Evolutionary conservation across 2,888 invertebrate species (phyloP), one percentile per base, ranked within the genome.

Genomic region (Diplolepis rosae): DNA sequence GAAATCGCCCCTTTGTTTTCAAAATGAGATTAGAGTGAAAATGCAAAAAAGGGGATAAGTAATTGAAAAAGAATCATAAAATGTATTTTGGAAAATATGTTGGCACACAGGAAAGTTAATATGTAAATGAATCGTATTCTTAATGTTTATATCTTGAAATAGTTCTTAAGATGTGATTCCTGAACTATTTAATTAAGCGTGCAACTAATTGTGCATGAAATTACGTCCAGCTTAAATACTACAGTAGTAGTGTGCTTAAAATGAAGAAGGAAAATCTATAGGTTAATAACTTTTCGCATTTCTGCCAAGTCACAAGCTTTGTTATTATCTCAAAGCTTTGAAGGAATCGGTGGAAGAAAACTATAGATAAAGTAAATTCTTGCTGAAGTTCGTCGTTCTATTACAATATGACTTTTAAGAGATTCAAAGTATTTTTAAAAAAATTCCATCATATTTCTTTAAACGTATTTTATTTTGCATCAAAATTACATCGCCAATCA

Each of bases 251-350:
- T n/a, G 18, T 22, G 1, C 18, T 48, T 32, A 32, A 32, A 32
- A 32, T 3, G 4, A 2, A 22, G 22, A 2, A 48, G 9, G 22
- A 22, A 22, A 48, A 48, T 22, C 1, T 48, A 11, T 9, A 48
- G 22, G 15, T n/a, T 4, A 22, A 48, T 48, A 48, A 48, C 22
- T 54, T 30, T 22, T 1, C 35, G 22, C 18, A 56, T 56, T 56
- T 56, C 22, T 13, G 6, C 39, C 27, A 39, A n/a, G n/a, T n/a
- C n/a, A 13, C 39, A 39, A 39, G 61, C 27, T 39, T 39, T 39
- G 61, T 61, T 61, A 39, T 61, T 61, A 61, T 61, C 61, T 35
- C 24, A 61, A 61, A 39, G n/a, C 61, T 61, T 42, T 61, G 4
- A 39, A 39, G 35, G 54, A 32, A 54, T 54, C 32, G 54, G 32